A percentile compares a stretch with the other conserved stretches of the same genome.
Conservation (phyloP, 2,888 invertebrate species). For the Drosophila subquinaria region DNA sequence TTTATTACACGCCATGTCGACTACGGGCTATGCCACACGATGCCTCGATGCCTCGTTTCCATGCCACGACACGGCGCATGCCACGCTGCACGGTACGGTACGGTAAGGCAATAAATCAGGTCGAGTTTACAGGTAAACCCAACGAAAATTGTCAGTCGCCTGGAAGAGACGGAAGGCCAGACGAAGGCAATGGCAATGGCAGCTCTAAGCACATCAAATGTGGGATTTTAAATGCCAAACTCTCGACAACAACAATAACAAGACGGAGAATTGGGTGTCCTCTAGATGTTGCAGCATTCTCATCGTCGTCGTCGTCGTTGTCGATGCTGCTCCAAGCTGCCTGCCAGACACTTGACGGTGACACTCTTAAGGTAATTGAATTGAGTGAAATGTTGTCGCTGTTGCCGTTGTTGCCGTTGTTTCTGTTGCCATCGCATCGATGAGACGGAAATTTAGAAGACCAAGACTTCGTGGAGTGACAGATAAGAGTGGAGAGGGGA, state of each 20-base stretch:
- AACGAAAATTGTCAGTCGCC: slow-evolving; percentile 76
- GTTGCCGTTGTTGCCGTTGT: slow-evolving; percentile 39
- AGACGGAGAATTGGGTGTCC: slow-evolving; percentile 16
- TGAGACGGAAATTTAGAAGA: slow-evolving; percentile 71
- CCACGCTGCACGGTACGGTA: slow-evolving; percentile 5
- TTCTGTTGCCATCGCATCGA: slow-evolving; percentile 59
- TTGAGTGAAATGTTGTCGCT: slow-evolving; percentile 80
- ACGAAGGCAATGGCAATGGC: slow-evolving; percentile 10
- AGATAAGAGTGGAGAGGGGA: not conserved
- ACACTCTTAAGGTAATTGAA: slow-evolving; percentile 84
- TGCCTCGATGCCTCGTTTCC: slow-evolving; percentile 21
- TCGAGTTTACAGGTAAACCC: slow-evolving; percentile 80
- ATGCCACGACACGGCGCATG: slow-evolving; percentile 31
- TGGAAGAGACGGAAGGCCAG: slow-evolving; percentile 20
- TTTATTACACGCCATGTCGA: slow-evolving; percentile 80
- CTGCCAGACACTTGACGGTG: slow-evolving; percentile 74
- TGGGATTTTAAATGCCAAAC: slow-evolving; percentile 80
- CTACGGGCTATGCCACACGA: slow-evolving; percentile 43
- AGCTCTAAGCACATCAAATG: slow-evolving; percentile 79
- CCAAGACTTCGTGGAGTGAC: not conserved
- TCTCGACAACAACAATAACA: slow-evolving; percentile 43
- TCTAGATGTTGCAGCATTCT: slow-evolving; percentile 28
- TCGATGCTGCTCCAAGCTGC: slow-evolving; percentile 36
- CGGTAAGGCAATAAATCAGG: slow-evolving; percentile 75
- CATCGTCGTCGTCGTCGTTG: slow-evolving; percentile 11